phyloP scores from a whole-genome alignment of 2,113 vertebrate species.

The Zosterops borbonicus region DNA sequence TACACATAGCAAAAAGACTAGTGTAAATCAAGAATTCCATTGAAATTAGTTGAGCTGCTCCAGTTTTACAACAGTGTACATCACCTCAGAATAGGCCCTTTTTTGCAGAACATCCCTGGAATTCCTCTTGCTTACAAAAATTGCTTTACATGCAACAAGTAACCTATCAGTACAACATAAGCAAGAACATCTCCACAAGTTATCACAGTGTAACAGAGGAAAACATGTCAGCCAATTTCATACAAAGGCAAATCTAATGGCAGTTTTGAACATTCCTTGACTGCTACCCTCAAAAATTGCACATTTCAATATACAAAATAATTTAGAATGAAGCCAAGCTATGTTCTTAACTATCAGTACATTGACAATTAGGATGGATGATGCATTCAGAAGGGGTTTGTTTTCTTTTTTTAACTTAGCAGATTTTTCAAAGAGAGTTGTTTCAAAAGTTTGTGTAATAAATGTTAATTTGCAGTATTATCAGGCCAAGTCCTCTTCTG shows the following conservation, averaged over 20 bases:
- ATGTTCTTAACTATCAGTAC: not conserved
- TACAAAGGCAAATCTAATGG: conserved; percentile 42
- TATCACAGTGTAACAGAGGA: conserved; percentile 64
- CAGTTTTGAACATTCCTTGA: conserved; percentile 16
- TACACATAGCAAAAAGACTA: conserved; percentile 52
- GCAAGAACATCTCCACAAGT: conserved; percentile 49
- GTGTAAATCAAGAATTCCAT: conserved; percentile 52
- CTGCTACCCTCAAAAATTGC: conserved; percentile 55
- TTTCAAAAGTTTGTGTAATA: not conserved
- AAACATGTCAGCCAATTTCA: conserved; percentile 36
- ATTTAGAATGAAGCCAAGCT: conserved; percentile 5
- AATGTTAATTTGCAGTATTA: not conserved
- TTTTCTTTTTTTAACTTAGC: not conserved
- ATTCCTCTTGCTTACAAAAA: conserved; percentile 37
- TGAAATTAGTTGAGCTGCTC: conserved; percentile 56
- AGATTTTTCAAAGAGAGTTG: not conserved
- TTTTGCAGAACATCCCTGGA: conserved; percentile 29
- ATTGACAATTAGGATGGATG: not conserved
- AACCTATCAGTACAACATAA: conserved; percentile 32
- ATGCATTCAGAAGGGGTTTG: not conserved
- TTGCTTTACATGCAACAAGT: conserved; percentile 41
- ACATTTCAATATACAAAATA: conserved; percentile 57
- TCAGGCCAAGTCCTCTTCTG: not conserved
- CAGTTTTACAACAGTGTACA: conserved; percentile 54
- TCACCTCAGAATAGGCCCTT: conserved; percentile 25